Base-by-base conservation (phyloP, 1,140 invertebrate species). In the Lepidostoma basale region DNA sequence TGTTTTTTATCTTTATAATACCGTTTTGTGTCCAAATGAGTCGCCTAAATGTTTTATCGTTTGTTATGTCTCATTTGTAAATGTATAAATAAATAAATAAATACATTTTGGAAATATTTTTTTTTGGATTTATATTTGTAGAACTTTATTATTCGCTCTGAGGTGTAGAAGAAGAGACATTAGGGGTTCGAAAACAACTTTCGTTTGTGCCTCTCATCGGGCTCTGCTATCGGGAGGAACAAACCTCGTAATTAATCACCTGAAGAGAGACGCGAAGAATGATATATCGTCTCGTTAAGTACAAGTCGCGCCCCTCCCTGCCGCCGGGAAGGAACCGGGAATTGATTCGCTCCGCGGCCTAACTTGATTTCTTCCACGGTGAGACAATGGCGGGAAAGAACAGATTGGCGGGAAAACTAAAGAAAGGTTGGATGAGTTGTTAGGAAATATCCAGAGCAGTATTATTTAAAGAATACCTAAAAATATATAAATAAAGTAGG, bases 351-450 rank as follows among this genome's bases (percentile, higher is more conserved):
- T n/a, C n/a, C 52, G 39, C 36, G 54, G n/a, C 47, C 58, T 33
- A 67, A 70, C 44, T 67, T 63, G 69, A 70, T 70, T 70, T 70
- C 23, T 22, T 40, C 36, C 42, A 25, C 20, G 68, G 68, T 47
- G 68, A 70, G 59, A 70, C 68, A 70, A 70, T 70, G 68, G 33
- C 36, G 25, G 56, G 47, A 63, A 68, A 63, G 63, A 68, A 68
- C 59, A 68, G 60, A 68, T 69, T 49, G 60, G 26, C 30, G 16
- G 36, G 30, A 33, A 56, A 16, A 39, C 44, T 47, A 22, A 20
- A 22, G 52, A 56, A 33, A 56, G 28, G 52, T 20, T 22, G 14
- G 52, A 22, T 36, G 30, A 36, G 16, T n/a, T n/a, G n/a, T n/a
- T n/a, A n/a, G 16, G 16, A 56, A 36, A 16, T 36, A 3, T 10